These are phyloP conservation scores for Drosophila sucinea DNA, from an alignment of 1,140 invertebrate genomes.

Conservation along the genomic window DNA sequence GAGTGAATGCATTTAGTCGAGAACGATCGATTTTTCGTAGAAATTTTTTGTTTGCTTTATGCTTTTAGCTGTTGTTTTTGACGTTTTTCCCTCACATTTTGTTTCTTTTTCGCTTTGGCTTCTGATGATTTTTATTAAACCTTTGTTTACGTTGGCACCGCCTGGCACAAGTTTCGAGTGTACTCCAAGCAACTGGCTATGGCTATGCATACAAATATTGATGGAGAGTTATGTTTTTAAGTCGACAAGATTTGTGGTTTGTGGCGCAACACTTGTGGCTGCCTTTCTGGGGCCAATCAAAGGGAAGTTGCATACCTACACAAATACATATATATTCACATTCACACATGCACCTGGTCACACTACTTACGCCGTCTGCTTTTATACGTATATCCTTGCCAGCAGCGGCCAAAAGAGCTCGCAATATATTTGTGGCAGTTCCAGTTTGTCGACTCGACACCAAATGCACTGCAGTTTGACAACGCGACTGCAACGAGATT, in stretches of 20 bases:
- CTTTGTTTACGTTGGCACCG: constrained; percentile 82
- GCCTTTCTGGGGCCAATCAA: constrained; percentile 61
- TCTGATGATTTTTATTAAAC: constrained; percentile 63
- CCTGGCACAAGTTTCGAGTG: constrained; percentile 68
- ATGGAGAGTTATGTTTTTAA: constrained; percentile 3
- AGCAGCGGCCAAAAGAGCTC: constrained; percentile 91
- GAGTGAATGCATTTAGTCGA: constrained; percentile 55
- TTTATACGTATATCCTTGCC: constrained; percentile 94
- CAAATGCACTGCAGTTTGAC: constrained; percentile 95
- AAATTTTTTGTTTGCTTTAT: constrained; percentile 62
- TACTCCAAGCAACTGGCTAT: constrained; percentile 38
- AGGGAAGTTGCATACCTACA: constrained; percentile 1
- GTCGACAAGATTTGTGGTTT: constrained; percentile 7
- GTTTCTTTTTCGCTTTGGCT: constrained; percentile 17
- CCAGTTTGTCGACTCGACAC: constrained; percentile 95
- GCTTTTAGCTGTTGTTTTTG: constrained; percentile 38
- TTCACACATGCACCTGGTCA: constrained; percentile 30
- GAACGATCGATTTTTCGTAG: constrained; percentile 66
- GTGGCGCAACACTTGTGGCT: constrained; percentile 40
- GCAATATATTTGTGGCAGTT: constrained; percentile 93
- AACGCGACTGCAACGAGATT: constrained; percentile 82
- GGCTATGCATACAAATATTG: not conserved
- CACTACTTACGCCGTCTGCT: constrained; percentile 93
- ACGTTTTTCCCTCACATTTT: constrained; percentile 24
- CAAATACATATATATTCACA: not conserved